Conservation (phyloP, 2,888 invertebrate species). For the Tiliacea aurago region DNA sequence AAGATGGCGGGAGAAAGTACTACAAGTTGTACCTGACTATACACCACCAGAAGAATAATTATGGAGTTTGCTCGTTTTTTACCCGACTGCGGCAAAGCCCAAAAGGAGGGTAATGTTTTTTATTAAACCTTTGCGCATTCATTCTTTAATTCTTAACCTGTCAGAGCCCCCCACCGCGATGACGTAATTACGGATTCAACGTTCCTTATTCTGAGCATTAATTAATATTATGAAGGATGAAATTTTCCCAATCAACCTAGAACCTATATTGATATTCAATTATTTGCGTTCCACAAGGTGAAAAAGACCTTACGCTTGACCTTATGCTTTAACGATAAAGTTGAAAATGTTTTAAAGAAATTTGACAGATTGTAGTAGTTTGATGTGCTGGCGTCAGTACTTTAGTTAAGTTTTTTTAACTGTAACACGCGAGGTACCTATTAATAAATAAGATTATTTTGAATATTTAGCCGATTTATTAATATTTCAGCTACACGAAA, state of each 20-base stretch:
- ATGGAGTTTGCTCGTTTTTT: background rate
- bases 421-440: background rate
- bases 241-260: no score
- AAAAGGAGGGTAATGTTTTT: background rate
- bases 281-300: no score
- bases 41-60: conserved; percentile 88
- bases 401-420: background rate
- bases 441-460: background rate
- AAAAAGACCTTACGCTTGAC: no score
- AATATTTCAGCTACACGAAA: background rate
- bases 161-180: no score
- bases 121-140: background rate
- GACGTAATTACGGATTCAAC: conserved; percentile 2
- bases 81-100: background rate
- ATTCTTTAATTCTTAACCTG: background rate
- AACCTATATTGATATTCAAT: no score
- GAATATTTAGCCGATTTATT: background rate
- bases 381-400: no score
- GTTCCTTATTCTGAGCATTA: conserved; percentile 2
- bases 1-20: conserved; percentile 93
- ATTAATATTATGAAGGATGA: background rate
- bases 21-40: conserved; percentile 93
- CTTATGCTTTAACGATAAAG: no score
- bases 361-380: no score
- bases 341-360: no score